Evolutionary conservation across 1,140 invertebrate species (phyloP).

Genomic region (Drosophila kepulauana): DNA sequence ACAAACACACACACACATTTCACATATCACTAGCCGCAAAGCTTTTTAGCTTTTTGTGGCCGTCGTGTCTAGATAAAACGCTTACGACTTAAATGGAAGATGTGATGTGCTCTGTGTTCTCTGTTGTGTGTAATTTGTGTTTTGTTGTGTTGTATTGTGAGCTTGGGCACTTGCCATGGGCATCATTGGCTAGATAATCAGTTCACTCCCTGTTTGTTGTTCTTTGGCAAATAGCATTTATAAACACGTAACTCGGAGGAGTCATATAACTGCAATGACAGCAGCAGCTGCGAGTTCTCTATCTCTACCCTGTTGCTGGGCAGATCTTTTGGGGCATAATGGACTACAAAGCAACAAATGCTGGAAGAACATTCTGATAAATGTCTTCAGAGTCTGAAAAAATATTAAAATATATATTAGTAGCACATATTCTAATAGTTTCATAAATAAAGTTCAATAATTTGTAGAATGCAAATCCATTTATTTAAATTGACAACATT

Average conservation of each 20-base stretch:
- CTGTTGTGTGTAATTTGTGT: too few relatives aligned
- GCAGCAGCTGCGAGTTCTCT: conserved; percentile 1
- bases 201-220: conserved; percentile 54
- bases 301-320: conserved; percentile 11
- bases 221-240: conserved; percentile 62
- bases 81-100: not conserved
- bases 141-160: too few relatives aligned
- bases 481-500: too few relatives aligned
- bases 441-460: too few relatives aligned
- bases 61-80: conserved; percentile 17
- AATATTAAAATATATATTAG: too few relatives aligned
- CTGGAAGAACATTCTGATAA: too few relatives aligned
- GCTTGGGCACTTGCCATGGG: conserved; percentile 21
- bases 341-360: not conserved
- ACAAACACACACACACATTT: not conserved
- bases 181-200: conserved; percentile 65
- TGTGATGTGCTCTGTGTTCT: not conserved
- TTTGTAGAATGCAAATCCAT: too few relatives aligned
- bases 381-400: too few relatives aligned
- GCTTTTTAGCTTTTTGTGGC: conserved; percentile 23
- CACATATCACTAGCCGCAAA: conserved; percentile 2
- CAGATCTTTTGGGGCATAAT: not conserved
- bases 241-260: conserved; percentile 6
- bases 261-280: conserved; percentile 11
- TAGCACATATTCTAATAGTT: too few relatives aligned